These are phyloP conservation scores for Hyperoplus immaculatus DNA, from an alignment of 2,797 vertebrate genomes.

Conservation along the genomic window DNA sequence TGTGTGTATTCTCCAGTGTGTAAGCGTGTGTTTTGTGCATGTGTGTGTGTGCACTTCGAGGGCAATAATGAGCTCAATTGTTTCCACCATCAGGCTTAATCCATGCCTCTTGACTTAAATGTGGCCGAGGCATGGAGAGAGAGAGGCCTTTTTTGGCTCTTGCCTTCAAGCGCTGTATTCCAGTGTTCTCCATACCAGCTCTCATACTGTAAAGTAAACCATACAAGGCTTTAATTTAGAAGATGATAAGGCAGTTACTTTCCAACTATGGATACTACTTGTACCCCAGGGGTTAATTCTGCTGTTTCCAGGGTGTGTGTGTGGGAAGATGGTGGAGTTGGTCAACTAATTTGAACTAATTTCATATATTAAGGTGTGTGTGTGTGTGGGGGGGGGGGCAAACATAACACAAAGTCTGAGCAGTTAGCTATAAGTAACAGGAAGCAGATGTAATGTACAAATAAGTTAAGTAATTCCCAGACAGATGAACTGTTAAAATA, in stretches of 20 bases:
- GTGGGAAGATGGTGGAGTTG: neutral
- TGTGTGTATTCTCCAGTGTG: constrained; percentile 6
- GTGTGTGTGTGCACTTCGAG: constrained; percentile 37
- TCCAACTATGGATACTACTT: neutral
- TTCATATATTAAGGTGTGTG: too few species aligned
- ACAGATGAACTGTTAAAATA: neutral
- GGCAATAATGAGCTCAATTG: constrained; percentile 76
- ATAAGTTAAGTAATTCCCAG: neutral
- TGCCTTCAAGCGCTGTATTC: constrained; percentile 16
- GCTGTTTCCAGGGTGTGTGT: neutral
- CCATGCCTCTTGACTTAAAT: constrained; percentile 48
- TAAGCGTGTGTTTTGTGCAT: constrained; percentile 17
- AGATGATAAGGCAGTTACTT: constrained; percentile 15
- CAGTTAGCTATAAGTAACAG: neutral
- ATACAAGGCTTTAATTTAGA: constrained; percentile 11
- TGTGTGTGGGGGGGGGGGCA: neutral
- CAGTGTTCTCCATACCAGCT: constrained; percentile 13
- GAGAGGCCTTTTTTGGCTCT: constrained; percentile 37
- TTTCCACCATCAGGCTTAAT: constrained; percentile 62
- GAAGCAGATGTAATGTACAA: neutral
- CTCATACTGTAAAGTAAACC: neutral
- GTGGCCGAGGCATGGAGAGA: constrained; percentile 34
- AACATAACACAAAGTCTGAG: neutral
- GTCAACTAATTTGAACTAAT: neutral
- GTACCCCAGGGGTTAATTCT: neutral